Evolutionary conservation across 2,888 invertebrate species (phyloP).

Genomic region (Athripsodes cinereus): DNA sequence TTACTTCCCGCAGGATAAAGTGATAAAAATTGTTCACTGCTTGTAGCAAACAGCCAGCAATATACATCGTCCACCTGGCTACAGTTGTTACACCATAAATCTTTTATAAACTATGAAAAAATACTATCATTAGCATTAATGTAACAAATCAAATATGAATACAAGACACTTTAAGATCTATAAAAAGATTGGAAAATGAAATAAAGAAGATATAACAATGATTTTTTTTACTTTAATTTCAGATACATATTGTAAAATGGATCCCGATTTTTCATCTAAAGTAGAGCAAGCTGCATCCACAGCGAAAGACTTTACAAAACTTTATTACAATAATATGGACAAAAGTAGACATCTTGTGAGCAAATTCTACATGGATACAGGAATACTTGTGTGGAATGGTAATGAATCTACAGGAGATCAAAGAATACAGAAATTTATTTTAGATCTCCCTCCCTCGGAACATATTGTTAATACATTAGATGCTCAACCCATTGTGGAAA

Average conservation of each 20-base stretch:
- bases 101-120: no score
- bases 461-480: conserved; percentile 76
- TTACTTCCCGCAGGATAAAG: no score
- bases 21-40: no score
- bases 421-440: conserved; percentile 78
- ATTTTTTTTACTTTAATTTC: neutral
- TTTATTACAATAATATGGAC: conserved; percentile 86
- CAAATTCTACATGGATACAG: conserved; percentile 77
- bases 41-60: no score
- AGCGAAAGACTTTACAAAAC: conserved; percentile 82
- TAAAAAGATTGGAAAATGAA: no score
- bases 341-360: conserved; percentile 77
- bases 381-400: conserved; percentile 89
- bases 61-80: no score
- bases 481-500: conserved; percentile 77
- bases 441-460: conserved; percentile 74
- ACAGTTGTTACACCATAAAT: no score
- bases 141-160: no score
- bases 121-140: no score
- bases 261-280: conserved; percentile 37
- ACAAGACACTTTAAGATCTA: no score
- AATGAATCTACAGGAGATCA: conserved; percentile 76
- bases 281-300: conserved; percentile 77
- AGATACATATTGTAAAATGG: conserved; percentile 12
- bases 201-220: no score